These are phyloP conservation scores for Phenganax subtilis DNA, from an alignment of 92 coral and sea anemone genomes.

Conservation along the genomic window DNA sequence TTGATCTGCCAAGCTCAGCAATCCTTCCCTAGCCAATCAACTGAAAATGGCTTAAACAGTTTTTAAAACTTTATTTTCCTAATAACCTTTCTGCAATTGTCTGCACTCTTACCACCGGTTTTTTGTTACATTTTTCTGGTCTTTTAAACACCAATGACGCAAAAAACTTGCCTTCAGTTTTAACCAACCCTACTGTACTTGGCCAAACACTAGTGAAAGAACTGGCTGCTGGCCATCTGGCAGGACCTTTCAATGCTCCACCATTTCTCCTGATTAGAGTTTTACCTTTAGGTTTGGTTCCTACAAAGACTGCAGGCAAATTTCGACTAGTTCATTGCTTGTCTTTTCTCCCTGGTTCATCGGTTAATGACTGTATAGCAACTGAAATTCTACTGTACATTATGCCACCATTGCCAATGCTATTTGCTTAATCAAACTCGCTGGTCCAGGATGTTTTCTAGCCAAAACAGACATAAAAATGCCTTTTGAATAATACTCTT, in stretches of 20 bases:
- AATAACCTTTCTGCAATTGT: not conserved
- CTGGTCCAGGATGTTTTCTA: constrained; percentile 45
- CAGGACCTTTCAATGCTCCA: constrained; percentile 44
- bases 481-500: constrained; percentile 48
- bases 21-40: constrained; percentile 37
- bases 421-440: constrained; percentile 1
- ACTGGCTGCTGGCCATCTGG: constrained; percentile 34
- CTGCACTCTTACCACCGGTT: constrained; percentile 45
- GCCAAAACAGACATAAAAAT: constrained; percentile 41
- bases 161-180: constrained; percentile 40
- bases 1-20: not conserved
- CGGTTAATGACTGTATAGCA: constrained; percentile 44
- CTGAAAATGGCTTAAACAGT: constrained; percentile 26
- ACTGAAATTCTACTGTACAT: constrained; percentile 22
- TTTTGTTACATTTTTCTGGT: constrained; percentile 42
- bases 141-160: constrained; percentile 6
- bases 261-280: constrained; percentile 40
- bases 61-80: constrained; percentile 37
- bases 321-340: constrained; percentile 47
- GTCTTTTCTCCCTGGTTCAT: constrained; percentile 43
- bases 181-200: constrained; percentile 41
- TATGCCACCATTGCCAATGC: constrained; percentile 48
- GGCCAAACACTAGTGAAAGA: constrained; percentile 45
- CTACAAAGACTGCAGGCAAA: constrained; percentile 41
- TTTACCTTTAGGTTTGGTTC: constrained; percentile 55